Conservation (phyloP, 1,140 invertebrate species). For the Caenorhabditis brenneri region DNA sequence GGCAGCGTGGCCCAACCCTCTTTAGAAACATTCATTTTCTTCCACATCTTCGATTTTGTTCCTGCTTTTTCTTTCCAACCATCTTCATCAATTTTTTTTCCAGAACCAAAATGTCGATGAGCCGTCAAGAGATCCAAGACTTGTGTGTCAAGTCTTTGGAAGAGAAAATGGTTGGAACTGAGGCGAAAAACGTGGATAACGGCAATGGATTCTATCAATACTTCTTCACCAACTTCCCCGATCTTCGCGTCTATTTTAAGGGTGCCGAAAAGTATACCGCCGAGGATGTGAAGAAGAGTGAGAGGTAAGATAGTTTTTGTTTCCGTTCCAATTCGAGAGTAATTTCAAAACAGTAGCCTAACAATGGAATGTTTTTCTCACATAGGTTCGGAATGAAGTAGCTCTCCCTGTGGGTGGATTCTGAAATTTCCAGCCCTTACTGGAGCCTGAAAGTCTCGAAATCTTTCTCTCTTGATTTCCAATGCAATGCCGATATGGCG, state of each 20-base stretch:
- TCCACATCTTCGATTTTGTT: neutral
- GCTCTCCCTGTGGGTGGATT: too few species aligned
- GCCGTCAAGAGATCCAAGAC: neutral
- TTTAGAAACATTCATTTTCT: neutral
- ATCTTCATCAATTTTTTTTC: neutral
- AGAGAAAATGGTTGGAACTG: conserved; percentile 11
- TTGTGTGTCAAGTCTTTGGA: conserved; percentile 35
- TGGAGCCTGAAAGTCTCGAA: too few species aligned
- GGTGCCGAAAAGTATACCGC: conserved; percentile 61
- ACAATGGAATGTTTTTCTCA: too few species aligned
- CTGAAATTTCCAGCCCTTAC: too few species aligned
- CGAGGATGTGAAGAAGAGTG: conserved; percentile 63
- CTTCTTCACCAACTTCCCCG: conserved; percentile 61
- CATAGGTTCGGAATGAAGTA: too few species aligned
- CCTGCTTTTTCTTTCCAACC: neutral
- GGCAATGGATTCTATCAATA: conserved; percentile 38
- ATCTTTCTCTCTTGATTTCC: too few species aligned
- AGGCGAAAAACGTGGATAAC: neutral
- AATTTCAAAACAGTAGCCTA: too few species aligned
- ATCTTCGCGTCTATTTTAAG: conserved; percentile 63
- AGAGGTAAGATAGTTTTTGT: too few species aligned
- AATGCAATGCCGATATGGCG: too few species aligned
- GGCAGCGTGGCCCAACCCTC: neutral
- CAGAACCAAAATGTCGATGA: conserved; percentile 31
- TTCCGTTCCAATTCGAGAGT: too few species aligned